Base-by-base conservation (phyloP, 2,888 invertebrate genomes). In the Kryphioiulus occultus region DNA sequence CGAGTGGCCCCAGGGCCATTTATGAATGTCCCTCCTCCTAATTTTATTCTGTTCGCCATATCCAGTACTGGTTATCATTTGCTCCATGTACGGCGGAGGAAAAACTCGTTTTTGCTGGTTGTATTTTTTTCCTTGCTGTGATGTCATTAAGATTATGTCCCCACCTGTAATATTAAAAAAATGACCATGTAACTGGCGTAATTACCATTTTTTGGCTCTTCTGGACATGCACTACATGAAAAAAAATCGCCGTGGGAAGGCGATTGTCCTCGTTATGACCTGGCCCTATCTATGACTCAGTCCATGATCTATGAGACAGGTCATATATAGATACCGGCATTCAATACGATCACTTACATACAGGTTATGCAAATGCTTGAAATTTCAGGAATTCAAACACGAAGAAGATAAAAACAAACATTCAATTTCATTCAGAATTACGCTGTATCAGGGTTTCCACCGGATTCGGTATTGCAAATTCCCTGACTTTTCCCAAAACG, bases 81-180 rank as follows among this genome's bases (percentile, higher is more conserved):
- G 9, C 22, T 59, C 22, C 59, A 22, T 30, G 30, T 78, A 78
- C 15, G 26, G 30, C 22, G 30, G 15, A 26, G 78, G 26, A 30
- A 15, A 78, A 78, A 78, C 78, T 78, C 2, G 78, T 78, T 78
- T 78, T 78, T 15, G 78, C 53, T 53, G 5, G 12, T 53, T 7
- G 1, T 19, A 10, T 3, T 53, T 53, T 53, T 12, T 53, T 30
- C 30, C 30, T 30, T 4, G 26, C 68, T 19, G 26, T 78, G 78
- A 78, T 78, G 78, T 78, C 78, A 78, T 78, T 78, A 78, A 78
- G 78, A 78, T 53, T 78, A 15, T 78, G 78, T 78, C 78, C n/a
- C 78, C 30, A 78, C 78, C 78, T 78, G 78, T 78, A 78, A 78
- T 78, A 78, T 78, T 68, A 68, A 59, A 78, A 68, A 78, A 78